Evolutionary conservation across 2,888 invertebrate species (phyloP).

Genomic region (Zaprionus bogoriensis): DNA sequence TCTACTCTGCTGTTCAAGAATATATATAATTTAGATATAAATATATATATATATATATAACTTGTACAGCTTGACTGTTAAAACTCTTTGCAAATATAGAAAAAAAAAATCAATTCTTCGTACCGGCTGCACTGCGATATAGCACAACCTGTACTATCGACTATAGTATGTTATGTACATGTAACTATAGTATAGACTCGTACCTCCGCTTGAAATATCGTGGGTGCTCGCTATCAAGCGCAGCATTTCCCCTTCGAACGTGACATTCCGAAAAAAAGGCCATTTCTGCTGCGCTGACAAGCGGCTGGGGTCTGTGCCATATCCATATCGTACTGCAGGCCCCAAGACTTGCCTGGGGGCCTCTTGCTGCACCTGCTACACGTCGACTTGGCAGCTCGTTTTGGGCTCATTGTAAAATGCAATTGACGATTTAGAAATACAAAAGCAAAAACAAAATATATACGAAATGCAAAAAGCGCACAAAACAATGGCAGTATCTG

Average conservation of each 20-base stretch:
- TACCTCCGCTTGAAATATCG: too few species aligned
- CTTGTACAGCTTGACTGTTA: too few species aligned
- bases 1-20: too few species aligned
- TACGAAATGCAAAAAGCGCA: slow-evolving; percentile 1
- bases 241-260: background rate
- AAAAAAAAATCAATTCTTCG: too few species aligned
- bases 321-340: background rate
- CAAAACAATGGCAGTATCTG: slow-evolving; percentile 31
- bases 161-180: too few species aligned
- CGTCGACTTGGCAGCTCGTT: slow-evolving; percentile 17
- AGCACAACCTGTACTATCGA: too few species aligned
- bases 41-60: too few species aligned
- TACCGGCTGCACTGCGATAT: too few species aligned
- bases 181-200: too few species aligned
- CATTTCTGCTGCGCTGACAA: background rate
- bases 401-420: slow-evolving; percentile 43
- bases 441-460: slow-evolving; percentile 7
- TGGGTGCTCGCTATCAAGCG: too few species aligned
- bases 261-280: background rate
- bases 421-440: slow-evolving; percentile 50
- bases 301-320: background rate
- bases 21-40: too few species aligned
- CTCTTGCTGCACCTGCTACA: slow-evolving; percentile 24
- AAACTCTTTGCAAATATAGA: too few species aligned
- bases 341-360: background rate